phyloP scores from a whole-genome alignment of 2,797 vertebrate species.

The Gadopsis marmoratus region DNA sequence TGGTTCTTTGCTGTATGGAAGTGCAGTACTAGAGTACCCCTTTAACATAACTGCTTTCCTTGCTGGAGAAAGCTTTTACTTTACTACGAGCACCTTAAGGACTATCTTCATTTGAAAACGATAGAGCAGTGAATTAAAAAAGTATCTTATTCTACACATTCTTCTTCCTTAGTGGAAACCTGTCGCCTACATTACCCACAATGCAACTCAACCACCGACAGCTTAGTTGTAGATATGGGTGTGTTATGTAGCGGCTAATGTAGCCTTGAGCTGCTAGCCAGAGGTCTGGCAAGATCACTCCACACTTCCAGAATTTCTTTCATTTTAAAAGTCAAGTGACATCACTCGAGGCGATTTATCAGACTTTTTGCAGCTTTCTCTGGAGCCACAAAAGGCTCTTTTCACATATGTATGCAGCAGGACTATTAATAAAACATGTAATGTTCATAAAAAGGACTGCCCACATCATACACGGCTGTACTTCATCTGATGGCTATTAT shows the following conservation, averaged over 20 bases:
- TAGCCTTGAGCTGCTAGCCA: neutral
- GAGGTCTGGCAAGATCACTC: neutral
- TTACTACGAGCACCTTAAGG: slow-evolving; percentile 1
- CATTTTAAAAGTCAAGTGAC: neutral
- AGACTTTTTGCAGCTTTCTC: slow-evolving; percentile 2
- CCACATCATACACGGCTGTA: neutral
- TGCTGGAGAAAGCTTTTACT: neutral
- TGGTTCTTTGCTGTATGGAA: neutral
- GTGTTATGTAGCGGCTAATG: neutral
- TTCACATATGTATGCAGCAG: neutral
- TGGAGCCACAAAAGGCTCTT: neutral
- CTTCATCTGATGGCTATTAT: neutral
- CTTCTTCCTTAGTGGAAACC: neutral
- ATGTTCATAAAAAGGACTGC: neutral
- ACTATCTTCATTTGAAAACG: slow-evolving; percentile 3
- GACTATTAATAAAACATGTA: neutral
- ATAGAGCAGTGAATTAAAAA: neutral
- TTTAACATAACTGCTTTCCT: neutral
- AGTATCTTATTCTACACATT: neutral
- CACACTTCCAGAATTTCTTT: neutral
- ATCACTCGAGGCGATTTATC: neutral
- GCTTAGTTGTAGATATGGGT: too few relatives aligned
- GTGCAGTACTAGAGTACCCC: neutral
- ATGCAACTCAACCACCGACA: neutral
- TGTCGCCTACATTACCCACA: neutral